Evolutionary conservation across 2,888 invertebrate species (phyloP), one percentile per base, ranked within the genome.

Genomic region (Acleris emargana): DNA sequence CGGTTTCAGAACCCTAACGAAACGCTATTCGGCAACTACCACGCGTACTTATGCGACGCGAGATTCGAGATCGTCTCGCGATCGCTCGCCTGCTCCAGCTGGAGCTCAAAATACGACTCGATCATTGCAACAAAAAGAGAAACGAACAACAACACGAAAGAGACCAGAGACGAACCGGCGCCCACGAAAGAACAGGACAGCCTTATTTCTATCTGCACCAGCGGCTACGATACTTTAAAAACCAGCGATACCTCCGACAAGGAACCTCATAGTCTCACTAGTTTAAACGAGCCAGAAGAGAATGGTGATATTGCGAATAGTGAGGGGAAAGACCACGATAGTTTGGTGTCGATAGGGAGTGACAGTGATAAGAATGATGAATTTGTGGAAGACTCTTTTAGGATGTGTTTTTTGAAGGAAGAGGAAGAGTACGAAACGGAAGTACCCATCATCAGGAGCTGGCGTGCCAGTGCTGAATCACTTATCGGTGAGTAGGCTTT

Each of bases 31-130:
- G 95, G 96, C 42, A 97, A 97, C 84, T 96, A 96, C 84, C 96
- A 97, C 87, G 96, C 96, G 0, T 98, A 98, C 87, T 91, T 99
- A 38, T 95, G 95, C 79, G 97, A 97, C 83, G 97, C 98, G 0
- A 94, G 96, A 70, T 94, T 94, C 78, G 96, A 96, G 81, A 96
- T 98, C 61, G 93, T 94, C 28, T 93, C 95, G 9, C 96, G 97
- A 78, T 94, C 95, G 50, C 87, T 94, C 38, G 97, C 97, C 0
- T 97, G 97, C 81, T 82, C 89, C 0, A 92, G 93, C 61, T 99
- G 98, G 98, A 95, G 95, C 5, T 95, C 96, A 69, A 94, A 93
- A 57, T 99, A 98, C 87, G 95, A 96, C 76, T 95, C 95, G 13
- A 69, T 84, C n/a, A 90, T 93, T 52, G 87, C 91, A 63, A 82